These are phyloP conservation scores for Sebastes jordani DNA, from an alignment of 2,797 vertebrate genomes.

Conservation along the genomic window DNA sequence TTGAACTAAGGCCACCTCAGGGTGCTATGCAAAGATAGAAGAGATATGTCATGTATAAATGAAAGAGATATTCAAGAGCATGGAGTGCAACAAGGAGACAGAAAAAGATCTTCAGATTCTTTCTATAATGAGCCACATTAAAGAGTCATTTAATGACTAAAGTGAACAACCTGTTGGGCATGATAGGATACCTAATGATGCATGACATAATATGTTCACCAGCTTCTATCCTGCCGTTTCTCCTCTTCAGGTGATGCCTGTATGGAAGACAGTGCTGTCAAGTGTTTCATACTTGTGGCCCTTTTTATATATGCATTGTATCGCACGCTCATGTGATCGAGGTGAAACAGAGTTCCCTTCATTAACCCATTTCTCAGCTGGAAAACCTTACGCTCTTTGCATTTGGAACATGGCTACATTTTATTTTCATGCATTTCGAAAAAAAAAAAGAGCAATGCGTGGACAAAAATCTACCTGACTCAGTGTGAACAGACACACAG, in stretches of 20 bases:
- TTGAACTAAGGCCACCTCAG: not conserved
- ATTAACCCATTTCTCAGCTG: not conserved
- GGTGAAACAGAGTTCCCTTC: not conserved
- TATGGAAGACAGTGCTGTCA: not conserved
- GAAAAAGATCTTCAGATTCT: not conserved
- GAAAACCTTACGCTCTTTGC: not conserved
- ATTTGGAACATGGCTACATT: not conserved
- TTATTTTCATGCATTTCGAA: not conserved
- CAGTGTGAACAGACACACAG: not conserved
- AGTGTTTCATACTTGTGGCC: not conserved
- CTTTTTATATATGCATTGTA: not conserved
- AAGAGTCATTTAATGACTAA: not conserved
- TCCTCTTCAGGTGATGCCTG: not conserved
- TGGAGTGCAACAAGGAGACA: not conserved
- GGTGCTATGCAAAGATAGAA: not conserved
- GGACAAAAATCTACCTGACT: not conserved
- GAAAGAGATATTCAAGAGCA: not conserved
- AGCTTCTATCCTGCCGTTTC: not conserved
- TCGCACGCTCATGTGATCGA: not conserved
- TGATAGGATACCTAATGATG: not conserved
- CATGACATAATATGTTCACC: not conserved
- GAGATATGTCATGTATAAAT: not conserved
- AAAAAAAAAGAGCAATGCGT: not conserved
- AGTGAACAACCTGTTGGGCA: not conserved
- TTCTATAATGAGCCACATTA: constrained; percentile 1